Evolutionary conservation across 2,113 vertebrate genomes (phyloP).

Genomic region (Colinus virginianus): DNA sequence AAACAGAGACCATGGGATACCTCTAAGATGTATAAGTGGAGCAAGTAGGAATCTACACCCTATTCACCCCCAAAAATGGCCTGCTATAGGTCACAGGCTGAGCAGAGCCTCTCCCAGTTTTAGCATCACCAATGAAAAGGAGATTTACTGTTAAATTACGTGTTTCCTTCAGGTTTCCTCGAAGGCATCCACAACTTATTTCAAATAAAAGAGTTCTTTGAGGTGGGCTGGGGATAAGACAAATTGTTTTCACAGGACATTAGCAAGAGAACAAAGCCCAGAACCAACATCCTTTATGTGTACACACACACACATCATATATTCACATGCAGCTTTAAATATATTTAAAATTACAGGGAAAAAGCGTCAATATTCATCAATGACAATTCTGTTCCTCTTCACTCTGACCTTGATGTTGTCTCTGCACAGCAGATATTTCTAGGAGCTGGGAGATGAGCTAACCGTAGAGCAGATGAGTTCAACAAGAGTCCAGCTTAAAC

Average conservation of each 20-base stretch:
- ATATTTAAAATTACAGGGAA: background rate
- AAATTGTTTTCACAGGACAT: background rate
- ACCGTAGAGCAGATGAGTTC: background rate
- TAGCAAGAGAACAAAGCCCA: background rate
- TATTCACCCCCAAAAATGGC: background rate
- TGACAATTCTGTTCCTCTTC: background rate
- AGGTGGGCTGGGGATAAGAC: background rate
- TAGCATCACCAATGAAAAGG: accelerated
- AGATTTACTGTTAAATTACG: background rate
- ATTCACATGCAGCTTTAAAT: background rate
- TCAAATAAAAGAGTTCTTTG: background rate
- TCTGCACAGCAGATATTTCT: background rate
- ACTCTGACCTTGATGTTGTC: background rate
- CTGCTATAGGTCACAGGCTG: background rate
- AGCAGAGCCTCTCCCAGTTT: background rate
- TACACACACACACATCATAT: background rate
- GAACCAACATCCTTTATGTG: background rate
- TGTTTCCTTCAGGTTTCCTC: background rate
- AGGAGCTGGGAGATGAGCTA: background rate
- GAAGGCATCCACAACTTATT: background rate
- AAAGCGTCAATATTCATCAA: accelerated
- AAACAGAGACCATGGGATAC: too few relatives aligned
- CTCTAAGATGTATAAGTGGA: too few relatives aligned
- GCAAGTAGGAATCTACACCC: background rate
- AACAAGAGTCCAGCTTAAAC: background rate